phyloP scores from a whole-genome alignment of 2,113 vertebrate genomes.

The Dipodomys spectabilis region DNA sequence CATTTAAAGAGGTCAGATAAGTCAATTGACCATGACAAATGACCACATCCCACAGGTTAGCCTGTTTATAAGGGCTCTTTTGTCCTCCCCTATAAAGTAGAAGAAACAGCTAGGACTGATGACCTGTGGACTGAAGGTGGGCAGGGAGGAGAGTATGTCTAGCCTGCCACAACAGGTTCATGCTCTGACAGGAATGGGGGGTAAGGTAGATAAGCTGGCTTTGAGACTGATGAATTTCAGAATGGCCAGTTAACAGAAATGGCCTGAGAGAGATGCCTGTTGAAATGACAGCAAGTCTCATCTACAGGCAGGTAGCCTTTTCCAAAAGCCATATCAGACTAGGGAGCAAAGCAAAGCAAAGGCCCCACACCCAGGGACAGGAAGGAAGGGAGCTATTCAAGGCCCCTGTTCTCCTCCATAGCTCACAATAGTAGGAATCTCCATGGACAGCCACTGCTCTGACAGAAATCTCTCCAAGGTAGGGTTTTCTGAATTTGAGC shows the following conservation, averaged over 20 bases:
- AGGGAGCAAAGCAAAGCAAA: slow-evolving; percentile 53
- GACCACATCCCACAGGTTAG: neutral
- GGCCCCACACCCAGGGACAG: slow-evolving; percentile 44
- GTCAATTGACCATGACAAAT: neutral
- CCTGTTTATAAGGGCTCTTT: neutral
- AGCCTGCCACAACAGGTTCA: neutral
- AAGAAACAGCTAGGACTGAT: neutral
- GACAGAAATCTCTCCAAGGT: slow-evolving; percentile 58
- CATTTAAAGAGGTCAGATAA: neutral
- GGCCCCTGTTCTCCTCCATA: neutral
- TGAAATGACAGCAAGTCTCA: slow-evolving; percentile 45
- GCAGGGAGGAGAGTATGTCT: neutral
- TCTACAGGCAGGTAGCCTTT: slow-evolving; percentile 20
- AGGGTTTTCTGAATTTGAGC: slow-evolving; percentile 79
- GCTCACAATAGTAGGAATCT: slow-evolving; percentile 57
- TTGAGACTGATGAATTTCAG: neutral
- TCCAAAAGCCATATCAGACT: slow-evolving; percentile 44
- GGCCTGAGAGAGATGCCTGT: slow-evolving; percentile 4
- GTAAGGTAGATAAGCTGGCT: neutral
- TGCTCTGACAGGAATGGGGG: neutral
- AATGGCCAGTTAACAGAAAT: neutral
- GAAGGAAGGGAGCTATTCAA: slow-evolving; percentile 65
- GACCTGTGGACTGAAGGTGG: neutral
- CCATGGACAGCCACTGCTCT: slow-evolving; percentile 58
- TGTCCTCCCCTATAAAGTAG: neutral